Evolutionary conservation across 37 sponge, comb jelly and placozoan genomes (phyloP).

Genomic region (Halichondria panicea): DNA sequence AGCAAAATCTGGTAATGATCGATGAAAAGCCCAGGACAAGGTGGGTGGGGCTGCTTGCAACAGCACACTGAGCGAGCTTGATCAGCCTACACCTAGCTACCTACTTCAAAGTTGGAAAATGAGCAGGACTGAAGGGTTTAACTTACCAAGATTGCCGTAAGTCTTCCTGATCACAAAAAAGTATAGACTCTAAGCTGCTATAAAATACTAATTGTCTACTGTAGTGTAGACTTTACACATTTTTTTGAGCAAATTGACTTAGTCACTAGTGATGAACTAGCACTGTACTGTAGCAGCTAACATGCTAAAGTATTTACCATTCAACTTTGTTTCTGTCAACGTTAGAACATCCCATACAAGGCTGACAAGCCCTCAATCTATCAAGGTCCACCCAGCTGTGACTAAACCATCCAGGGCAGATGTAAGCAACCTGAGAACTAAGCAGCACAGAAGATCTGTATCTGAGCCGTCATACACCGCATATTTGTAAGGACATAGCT

Average conservation of each 20-base stretch:
- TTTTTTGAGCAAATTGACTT: too few species aligned
- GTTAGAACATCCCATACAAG: constrained; percentile 57
- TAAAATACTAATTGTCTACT: not conserved
- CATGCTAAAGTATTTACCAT: too few species aligned
- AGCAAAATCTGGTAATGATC: too few species aligned
- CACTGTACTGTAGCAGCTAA: too few species aligned
- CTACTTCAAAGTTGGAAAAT: too few species aligned
- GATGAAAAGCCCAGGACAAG: too few species aligned
- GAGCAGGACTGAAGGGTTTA: constrained; percentile 87
- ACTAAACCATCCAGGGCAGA: not conserved
- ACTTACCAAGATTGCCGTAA: constrained; percentile 74
- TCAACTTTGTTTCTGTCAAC: not conserved
- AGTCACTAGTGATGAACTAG: too few species aligned
- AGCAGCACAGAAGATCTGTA: constrained; percentile 14
- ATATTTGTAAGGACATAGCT: constrained; percentile 54
- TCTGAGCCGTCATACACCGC: constrained; percentile 80
- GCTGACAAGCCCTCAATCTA: constrained; percentile 57
- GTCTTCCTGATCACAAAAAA: too few species aligned
- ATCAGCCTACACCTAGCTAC: too few species aligned
- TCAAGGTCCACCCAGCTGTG: constrained; percentile 42
- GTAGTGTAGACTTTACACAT: not conserved
- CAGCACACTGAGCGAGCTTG: too few species aligned
- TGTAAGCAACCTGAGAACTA: not conserved
- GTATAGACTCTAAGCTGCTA: too few species aligned
- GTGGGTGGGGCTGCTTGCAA: too few species aligned